These are phyloP conservation scores for Pseudomyrmex dendroicus DNA, from an alignment of 1,140 invertebrate species.

Conservation along the genomic window DNA sequence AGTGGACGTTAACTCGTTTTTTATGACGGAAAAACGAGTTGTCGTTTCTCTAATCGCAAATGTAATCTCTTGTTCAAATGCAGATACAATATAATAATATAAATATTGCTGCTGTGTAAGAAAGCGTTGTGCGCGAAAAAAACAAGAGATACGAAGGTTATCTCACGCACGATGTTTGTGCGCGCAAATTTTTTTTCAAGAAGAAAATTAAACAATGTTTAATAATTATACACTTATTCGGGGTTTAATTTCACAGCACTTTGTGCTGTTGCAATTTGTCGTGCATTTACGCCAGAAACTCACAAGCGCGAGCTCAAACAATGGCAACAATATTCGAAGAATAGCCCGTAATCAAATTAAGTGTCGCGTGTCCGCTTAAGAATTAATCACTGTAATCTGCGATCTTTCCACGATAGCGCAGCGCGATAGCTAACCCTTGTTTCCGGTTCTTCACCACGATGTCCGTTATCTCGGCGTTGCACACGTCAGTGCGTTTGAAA, in stretches of 20 bases:
- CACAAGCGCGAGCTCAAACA: slow-evolving; percentile 37
- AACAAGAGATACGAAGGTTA: neutral
- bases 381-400: slow-evolving; percentile 68
- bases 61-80: no score
- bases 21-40: slow-evolving; percentile 12
- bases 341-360: slow-evolving; percentile 66
- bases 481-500: neutral
- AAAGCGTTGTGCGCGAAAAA: no score
- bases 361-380: slow-evolving; percentile 58
- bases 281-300: slow-evolving; percentile 34
- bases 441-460: slow-evolving; percentile 61
- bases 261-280: slow-evolving; percentile 2
- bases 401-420: slow-evolving; percentile 66
- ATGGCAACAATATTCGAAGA: slow-evolving; percentile 37
- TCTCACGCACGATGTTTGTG: no score
- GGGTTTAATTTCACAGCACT: slow-evolving; percentile 11
- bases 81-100: no score
- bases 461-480: slow-evolving; percentile 64
- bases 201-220: slow-evolving; percentile 17
- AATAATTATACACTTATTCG: slow-evolving; percentile 13
- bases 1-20: slow-evolving; percentile 57
- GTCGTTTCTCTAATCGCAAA: neutral
- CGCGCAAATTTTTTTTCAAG: neutral
- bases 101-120: no score
- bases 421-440: slow-evolving; percentile 44